Evolutionary conservation across 2,888 invertebrate genomes (phyloP).

Genomic region (Synergus gifuensis): DNA sequence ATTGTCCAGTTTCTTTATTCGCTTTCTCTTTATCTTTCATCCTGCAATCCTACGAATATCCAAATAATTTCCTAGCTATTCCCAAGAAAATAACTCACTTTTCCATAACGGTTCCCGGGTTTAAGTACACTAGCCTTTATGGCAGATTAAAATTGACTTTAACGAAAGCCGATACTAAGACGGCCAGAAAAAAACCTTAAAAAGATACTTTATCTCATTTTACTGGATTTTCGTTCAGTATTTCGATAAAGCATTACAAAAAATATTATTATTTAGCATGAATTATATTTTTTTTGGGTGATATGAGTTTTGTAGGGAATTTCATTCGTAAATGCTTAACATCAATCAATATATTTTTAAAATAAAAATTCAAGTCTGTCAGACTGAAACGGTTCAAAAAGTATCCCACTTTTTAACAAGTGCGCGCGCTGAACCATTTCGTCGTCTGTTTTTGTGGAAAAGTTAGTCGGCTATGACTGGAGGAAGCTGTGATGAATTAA

Average conservation of each 20-base stretch:
- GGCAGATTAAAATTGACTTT: slow-evolving; percentile 3
- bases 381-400: slow-evolving; percentile 20
- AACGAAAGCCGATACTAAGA: neutral
- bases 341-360: slow-evolving; percentile 16
- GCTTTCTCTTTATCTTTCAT: slow-evolving; percentile 44
- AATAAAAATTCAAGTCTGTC: neutral
- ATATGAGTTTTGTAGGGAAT: neutral
- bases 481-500: slow-evolving; percentile 37
- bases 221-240: neutral
- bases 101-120: slow-evolving; percentile 23
- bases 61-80: slow-evolving; percentile 37
- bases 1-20: slow-evolving; percentile 48
- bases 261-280: neutral
- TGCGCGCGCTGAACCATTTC: slow-evolving; percentile 6
- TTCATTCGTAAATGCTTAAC: slow-evolving; percentile 1
- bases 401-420: slow-evolving; percentile 12
- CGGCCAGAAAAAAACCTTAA: neutral
- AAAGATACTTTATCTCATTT: neutral
- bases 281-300: neutral
- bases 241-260: neutral
- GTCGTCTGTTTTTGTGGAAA: slow-evolving; percentile 7
- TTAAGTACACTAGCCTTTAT: slow-evolving; percentile 25
- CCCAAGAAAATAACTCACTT: slow-evolving; percentile 38
- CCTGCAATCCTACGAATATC: slow-evolving; percentile 12
- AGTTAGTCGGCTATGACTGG: slow-evolving; percentile 11